A percentile compares a stretch with the other conserved stretches of the same genome.
These are phyloP conservation scores for Melanerpes formicivorus DNA, from an alignment of 2,113 vertebrate genomes.

Conservation along the genomic window DNA sequence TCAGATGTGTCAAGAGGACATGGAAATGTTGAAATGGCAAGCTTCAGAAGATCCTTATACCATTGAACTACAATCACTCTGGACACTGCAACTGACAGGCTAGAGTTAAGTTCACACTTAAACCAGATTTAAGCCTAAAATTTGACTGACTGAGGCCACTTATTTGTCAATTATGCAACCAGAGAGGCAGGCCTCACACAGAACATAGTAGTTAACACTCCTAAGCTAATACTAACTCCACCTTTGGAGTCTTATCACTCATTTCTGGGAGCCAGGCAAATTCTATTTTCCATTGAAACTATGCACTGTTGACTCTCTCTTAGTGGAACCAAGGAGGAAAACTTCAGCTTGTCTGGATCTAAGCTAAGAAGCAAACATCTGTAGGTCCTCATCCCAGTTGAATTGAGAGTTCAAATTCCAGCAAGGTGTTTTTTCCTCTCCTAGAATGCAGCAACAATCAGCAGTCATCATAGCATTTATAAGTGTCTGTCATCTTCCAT, in stretches of 20 bases:
- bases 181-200: background rate
- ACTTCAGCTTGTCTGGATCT: background rate
- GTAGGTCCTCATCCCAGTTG: background rate
- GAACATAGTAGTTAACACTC: background rate
- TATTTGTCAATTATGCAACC: background rate
- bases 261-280: background rate
- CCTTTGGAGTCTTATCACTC: background rate
- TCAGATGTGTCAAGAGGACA: background rate
- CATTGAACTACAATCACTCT: background rate
- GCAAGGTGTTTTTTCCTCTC: rapidly evolving
- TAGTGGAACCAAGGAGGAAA: background rate
- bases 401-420: background rate
- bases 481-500: background rate
- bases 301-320: background rate
- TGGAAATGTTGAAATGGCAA: background rate
- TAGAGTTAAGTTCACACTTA: background rate
- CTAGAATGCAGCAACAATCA: background rate
- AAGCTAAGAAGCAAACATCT: background rate
- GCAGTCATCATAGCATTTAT: background rate
- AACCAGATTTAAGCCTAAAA: background rate
- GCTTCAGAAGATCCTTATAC: background rate
- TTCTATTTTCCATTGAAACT: background rate
- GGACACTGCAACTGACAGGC: background rate
- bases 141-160: background rate
- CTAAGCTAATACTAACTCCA: background rate